phyloP scores from a whole-genome alignment of 2,888 invertebrate species.

The Lomographa bimaculata region DNA sequence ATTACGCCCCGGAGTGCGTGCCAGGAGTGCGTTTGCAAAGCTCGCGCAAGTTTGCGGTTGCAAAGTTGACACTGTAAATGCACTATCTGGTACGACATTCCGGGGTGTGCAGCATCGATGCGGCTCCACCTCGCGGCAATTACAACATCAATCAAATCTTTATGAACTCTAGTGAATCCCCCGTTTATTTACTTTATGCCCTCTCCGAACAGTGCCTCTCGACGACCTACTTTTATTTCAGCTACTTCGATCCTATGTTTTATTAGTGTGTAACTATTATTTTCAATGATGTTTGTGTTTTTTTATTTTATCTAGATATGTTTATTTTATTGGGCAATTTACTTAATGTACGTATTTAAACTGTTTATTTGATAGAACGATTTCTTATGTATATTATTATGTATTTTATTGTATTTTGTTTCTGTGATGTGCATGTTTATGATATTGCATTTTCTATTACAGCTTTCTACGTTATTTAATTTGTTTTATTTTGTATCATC shows the following conservation, averaged over 20 bases:
- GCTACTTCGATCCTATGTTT: slow-evolving; percentile 10
- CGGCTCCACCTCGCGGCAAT: slow-evolving; percentile 57
- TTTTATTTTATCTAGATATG: slow-evolving; percentile 1
- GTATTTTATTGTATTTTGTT: slow-evolving; percentile 13
- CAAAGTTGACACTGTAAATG: slow-evolving; percentile 95
- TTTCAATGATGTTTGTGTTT: slow-evolving; percentile 15
- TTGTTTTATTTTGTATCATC: slow-evolving; percentile 51
- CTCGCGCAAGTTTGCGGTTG: slow-evolving; percentile 78
- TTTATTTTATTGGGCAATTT: slow-evolving; percentile 27
- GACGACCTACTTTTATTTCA: slow-evolving; percentile 21
- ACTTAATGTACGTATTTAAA: slow-evolving; percentile 24
- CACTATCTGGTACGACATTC: slow-evolving; percentile 99
- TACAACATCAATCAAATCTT: slow-evolving; percentile 45
- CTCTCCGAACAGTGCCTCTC: slow-evolving; percentile 4
- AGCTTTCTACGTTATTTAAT: slow-evolving; percentile 43
- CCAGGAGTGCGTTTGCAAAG: slow-evolving; percentile 99
- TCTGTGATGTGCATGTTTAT: slow-evolving; percentile 39
- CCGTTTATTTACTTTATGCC: slow-evolving; percentile 8
- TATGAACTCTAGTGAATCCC: slow-evolving; percentile 62
- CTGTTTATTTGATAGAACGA: slow-evolving; percentile 19
- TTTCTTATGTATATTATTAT: slow-evolving; percentile 10
- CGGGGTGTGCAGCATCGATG: slow-evolving; percentile 84
- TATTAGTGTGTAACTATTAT: slow-evolving; percentile 3
- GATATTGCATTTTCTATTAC: slow-evolving; percentile 45
- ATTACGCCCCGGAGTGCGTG: slow-evolving; percentile 93